These are phyloP conservation scores for Petrophora chlorosata DNA, from an alignment of 2,888 invertebrate genomes.

Conservation along the genomic window DNA sequence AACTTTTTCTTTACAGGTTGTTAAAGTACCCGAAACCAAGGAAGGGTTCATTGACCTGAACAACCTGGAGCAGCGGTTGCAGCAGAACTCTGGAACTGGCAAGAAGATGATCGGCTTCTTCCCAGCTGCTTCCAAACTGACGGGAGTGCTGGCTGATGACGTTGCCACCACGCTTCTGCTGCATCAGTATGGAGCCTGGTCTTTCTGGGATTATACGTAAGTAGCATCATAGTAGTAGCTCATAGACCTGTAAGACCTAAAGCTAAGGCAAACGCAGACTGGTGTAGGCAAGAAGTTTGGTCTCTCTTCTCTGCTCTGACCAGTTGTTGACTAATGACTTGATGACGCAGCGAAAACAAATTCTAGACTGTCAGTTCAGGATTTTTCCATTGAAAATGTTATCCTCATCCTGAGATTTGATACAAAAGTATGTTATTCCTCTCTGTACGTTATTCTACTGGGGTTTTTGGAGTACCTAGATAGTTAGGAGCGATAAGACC, in stretches of 20 bases:
- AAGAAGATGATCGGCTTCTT: conserved; percentile 92
- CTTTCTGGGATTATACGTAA: conserved; percentile 94
- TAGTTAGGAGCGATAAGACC: no score
- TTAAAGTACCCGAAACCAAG: conserved; percentile 90
- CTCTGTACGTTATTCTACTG: no score
- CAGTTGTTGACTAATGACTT: no score
- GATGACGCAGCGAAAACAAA: no score
- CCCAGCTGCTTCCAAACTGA: conserved; percentile 93
- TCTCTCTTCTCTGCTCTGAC: no score
- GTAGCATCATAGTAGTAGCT: not conserved
- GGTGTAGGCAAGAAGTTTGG: no score
- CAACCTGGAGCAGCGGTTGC: conserved; percentile 88
- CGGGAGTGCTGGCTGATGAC: conserved; percentile 93
- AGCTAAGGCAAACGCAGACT: not conserved
- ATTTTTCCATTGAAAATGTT: no score
- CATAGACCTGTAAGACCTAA: not conserved
- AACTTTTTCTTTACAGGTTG: conserved; percentile 82
- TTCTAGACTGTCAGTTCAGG: no score
- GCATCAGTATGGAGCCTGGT: conserved; percentile 91
- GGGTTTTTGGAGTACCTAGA: no score
- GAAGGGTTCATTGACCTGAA: conserved; percentile 91
- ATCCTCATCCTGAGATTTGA: no score
- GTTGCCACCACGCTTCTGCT: conserved; percentile 91
- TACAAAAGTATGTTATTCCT: no score
- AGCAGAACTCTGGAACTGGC: conserved; percentile 85